A percentile compares a stretch with the other conserved stretches of the same genome.
Conservation (phyloP, 2,888 invertebrate genomes). For the Odontomyia ornata region DNA sequence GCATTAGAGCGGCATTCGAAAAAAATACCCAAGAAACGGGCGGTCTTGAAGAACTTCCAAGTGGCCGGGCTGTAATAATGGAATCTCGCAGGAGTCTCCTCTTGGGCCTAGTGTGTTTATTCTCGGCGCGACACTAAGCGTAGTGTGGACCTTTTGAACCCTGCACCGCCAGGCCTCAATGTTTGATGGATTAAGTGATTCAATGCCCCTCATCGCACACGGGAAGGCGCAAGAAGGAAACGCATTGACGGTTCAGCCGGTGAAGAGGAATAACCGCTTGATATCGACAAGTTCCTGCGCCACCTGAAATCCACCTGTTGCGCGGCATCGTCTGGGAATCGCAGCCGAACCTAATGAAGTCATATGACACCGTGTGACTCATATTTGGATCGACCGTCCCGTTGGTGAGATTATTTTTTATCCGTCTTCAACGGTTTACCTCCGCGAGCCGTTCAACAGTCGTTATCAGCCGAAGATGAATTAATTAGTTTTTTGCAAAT, state of each 20-base stretch:
- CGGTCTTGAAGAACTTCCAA: background rate
- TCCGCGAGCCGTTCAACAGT: background rate
- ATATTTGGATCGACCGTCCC: background rate
- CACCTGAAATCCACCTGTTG: constrained; percentile 40
- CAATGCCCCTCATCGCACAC: background rate
- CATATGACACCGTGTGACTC: constrained; percentile 14
- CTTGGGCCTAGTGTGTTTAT: constrained; percentile 8
- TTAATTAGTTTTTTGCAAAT: background rate
- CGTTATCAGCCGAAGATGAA: background rate
- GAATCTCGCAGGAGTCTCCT: constrained; percentile 11
- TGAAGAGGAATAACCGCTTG: constrained; percentile 2
- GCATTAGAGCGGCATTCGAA: background rate
- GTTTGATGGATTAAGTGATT: constrained; percentile 20
- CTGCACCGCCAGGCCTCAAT: background rate
- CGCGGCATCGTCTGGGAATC: background rate
- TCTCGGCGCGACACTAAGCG: constrained; percentile 37
- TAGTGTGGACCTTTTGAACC: constrained; percentile 37
- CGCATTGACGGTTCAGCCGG: constrained; percentile 27
- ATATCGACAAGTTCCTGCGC: background rate
- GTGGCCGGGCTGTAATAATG: constrained; percentile 1
- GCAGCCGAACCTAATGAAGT: background rate
- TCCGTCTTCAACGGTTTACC: background rate
- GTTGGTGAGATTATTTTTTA: background rate
- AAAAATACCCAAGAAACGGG: constrained; percentile 17
- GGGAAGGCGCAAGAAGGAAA: constrained; percentile 7